Percentiles rank a stretch among this genome's conserved stretches.
phyloP scores from a whole-genome alignment of 2,797 vertebrate genomes.

The Sebastolobus alascanus region DNA sequence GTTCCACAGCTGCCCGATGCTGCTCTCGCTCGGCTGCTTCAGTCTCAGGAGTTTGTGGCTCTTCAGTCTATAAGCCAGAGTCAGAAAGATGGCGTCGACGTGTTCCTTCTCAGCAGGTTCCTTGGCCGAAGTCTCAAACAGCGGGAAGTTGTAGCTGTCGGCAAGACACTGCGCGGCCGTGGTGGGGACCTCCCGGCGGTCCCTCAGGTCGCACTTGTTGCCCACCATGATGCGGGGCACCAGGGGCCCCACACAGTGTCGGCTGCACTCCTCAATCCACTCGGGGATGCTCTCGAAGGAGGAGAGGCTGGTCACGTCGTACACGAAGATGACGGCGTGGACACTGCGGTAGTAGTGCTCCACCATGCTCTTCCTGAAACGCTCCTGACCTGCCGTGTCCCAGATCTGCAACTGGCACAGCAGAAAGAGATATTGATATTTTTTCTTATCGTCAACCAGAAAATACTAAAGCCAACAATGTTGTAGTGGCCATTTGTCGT shows the following conservation, averaged over 20 bases:
- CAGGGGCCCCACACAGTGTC: conserved; percentile 80
- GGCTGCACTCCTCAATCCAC: conserved; percentile 85
- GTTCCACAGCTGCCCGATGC: conserved; percentile 58
- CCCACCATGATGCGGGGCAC: conserved; percentile 86
- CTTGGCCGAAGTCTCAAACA: conserved; percentile 88
- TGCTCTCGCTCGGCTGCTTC: conserved; percentile 79
- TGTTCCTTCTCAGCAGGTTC: conserved; percentile 84
- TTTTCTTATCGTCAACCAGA: no score
- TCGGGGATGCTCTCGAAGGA: conserved; percentile 85
- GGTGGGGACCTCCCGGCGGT: conserved; percentile 79
- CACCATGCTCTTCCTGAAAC: conserved; percentile 88
- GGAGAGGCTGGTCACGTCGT: conserved; percentile 82
- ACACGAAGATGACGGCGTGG: conserved; percentile 87
- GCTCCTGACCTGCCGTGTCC: conserved; percentile 88
- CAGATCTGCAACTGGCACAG: conserved; percentile 85
- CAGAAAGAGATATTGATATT: conserved; percentile 16
- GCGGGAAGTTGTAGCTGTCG: conserved; percentile 83
- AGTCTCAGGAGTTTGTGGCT: conserved; percentile 85
- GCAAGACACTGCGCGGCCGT: conserved; percentile 82
- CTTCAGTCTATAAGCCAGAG: conserved; percentile 85
- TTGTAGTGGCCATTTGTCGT: no score
- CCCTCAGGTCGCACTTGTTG: conserved; percentile 86
- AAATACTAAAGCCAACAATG: no score
- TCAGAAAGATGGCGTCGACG: conserved; percentile 86
- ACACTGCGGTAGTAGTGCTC: conserved; percentile 88